These are phyloP conservation scores for Hirtodrosophila confusa DNA, from an alignment of 2,888 invertebrate genomes.

Conservation along the genomic window DNA sequence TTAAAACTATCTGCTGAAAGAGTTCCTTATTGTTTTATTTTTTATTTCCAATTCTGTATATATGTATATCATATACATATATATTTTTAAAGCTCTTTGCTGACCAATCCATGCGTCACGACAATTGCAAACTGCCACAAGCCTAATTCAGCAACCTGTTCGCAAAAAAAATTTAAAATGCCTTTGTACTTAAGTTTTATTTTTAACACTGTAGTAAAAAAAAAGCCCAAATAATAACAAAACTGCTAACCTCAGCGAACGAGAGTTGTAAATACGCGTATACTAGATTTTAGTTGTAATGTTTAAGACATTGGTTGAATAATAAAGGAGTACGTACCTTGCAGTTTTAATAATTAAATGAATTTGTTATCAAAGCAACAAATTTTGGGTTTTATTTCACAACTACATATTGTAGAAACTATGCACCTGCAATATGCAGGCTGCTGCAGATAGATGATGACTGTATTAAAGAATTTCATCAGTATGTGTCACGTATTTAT, in stretches of 20 bases:
- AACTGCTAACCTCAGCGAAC: slow-evolving; percentile 15
- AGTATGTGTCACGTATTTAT: no score
- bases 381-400: not conserved
- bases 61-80: slow-evolving; percentile 3
- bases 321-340: slow-evolving; percentile 48
- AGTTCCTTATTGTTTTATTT: slow-evolving; percentile 36
- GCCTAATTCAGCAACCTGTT: slow-evolving; percentile 5
- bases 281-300: slow-evolving; percentile 47
- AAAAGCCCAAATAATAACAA: slow-evolving; percentile 7
- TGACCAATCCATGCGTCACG: slow-evolving; percentile 11
- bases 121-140: slow-evolving; percentile 42
- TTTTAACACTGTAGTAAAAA: slow-evolving; percentile 3
- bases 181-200: slow-evolving; percentile 39
- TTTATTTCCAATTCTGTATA: slow-evolving; percentile 8
- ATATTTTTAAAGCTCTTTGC: not conserved
- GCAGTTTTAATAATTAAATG: slow-evolving; percentile 27
- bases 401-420: no score
- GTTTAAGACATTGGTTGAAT: slow-evolving; percentile 52
- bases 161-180: slow-evolving; percentile 27
- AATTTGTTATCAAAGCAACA: not conserved
- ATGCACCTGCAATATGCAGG: no score
- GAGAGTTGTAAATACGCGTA: slow-evolving; percentile 55
- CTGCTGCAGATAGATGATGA: no score
- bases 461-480: no score
- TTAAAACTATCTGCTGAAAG: slow-evolving; percentile 16